Evolutionary conservation across 2,113 vertebrate genomes (phyloP).

Genomic region (Damaliscus lunatus): DNA sequence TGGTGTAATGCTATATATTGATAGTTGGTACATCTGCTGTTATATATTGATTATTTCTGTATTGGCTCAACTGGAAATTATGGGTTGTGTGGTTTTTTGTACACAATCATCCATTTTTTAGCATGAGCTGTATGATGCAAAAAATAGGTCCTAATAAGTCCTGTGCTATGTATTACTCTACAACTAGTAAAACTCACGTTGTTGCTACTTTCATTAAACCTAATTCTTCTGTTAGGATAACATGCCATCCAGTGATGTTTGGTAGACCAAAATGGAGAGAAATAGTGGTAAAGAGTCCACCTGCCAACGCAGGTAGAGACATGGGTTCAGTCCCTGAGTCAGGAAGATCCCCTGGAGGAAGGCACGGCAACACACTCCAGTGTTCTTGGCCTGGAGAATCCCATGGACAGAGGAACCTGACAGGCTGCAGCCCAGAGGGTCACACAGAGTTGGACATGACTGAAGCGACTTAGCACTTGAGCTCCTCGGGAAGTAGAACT

Average conservation of each 20-base stretch:
- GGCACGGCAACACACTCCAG: not conserved
- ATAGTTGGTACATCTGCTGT: slow-evolving; percentile 17
- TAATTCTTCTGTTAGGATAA: not conserved
- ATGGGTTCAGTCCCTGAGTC: not conserved
- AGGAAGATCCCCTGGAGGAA: not conserved
- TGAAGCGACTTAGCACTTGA: not conserved
- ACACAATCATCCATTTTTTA: not conserved
- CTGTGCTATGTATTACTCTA: not conserved
- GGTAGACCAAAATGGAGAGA: not conserved
- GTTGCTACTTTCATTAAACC: not conserved
- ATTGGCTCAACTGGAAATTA: slow-evolving; percentile 42
- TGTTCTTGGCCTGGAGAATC: not conserved
- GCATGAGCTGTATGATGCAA: not conserved
- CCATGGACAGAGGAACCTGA: not conserved
- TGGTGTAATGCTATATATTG: not conserved
- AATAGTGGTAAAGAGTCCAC: not conserved
- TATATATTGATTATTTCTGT: slow-evolving; percentile 36
- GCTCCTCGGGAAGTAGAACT: not conserved
- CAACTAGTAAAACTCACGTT: not conserved
- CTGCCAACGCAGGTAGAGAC: not conserved
- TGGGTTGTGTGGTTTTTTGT: not conserved
- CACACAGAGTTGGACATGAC: not conserved
- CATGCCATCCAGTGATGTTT: not conserved
- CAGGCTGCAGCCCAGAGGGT: not conserved
- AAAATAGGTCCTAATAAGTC: not conserved